Evolutionary conservation across 2,113 vertebrate species (phyloP).

Genomic region (Steatornis caripensis): DNA sequence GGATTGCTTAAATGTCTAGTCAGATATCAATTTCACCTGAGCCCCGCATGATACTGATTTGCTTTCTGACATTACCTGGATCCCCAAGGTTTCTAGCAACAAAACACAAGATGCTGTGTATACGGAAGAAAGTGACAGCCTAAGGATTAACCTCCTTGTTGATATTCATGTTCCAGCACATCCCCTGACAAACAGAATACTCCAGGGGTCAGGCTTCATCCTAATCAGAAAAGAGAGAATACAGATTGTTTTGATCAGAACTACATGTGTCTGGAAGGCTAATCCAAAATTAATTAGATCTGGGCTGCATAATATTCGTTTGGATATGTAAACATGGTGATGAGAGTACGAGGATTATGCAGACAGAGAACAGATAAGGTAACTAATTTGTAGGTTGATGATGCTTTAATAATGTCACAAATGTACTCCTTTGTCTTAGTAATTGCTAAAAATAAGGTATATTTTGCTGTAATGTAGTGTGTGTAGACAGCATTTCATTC

Average conservation of each 20-base stretch:
- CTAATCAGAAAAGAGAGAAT: constrained; percentile 39
- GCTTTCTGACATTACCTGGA: neutral
- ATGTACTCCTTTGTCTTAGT: constrained; percentile 36
- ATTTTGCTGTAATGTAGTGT: neutral
- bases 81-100: constrained; percentile 6
- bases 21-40: neutral
- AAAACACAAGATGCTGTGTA: neutral
- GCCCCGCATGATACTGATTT: neutral
- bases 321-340: constrained; percentile 64
- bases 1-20: neutral
- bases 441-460: constrained; percentile 27
- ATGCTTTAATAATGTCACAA: constrained; percentile 53
- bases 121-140: neutral
- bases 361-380: constrained; percentile 60
- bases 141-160: constrained; percentile 53
- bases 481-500: neutral
- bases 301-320: constrained; percentile 55
- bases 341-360: constrained; percentile 41
- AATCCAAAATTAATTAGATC: constrained; percentile 72
- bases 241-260: constrained; percentile 68
- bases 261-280: constrained; percentile 59
- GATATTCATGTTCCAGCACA: constrained; percentile 47
- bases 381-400: constrained; percentile 56
- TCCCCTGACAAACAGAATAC: constrained; percentile 31
- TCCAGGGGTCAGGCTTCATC: constrained; percentile 15